phyloP scores from a whole-genome alignment of 2,797 vertebrate genomes.

The Threskiornis aethiopicus region DNA sequence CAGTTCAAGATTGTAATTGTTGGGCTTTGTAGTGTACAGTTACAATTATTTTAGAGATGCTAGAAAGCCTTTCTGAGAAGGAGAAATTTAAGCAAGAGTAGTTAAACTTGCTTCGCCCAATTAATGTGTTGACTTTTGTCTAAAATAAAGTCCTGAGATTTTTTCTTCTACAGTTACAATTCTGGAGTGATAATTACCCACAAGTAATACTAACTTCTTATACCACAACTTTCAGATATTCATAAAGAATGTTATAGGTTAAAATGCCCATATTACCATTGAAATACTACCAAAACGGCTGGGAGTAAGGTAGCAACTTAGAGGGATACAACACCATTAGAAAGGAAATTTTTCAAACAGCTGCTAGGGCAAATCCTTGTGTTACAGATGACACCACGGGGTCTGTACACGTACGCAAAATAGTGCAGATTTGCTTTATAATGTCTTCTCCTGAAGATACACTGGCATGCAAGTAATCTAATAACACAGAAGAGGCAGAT shows the following conservation, averaged over 20 bases:
- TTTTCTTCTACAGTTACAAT: neutral
- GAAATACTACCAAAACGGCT: neutral
- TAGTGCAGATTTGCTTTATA: neutral
- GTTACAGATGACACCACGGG: neutral
- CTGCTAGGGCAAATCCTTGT: neutral
- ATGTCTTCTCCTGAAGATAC: neutral
- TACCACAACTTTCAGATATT: neutral
- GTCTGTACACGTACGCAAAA: neutral
- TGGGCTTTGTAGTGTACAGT: neutral
- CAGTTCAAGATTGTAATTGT: neutral
- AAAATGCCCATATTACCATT: neutral
- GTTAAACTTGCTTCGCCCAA: neutral
- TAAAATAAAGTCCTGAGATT: neutral
- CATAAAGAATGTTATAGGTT: neutral
- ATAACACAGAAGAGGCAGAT: neutral
- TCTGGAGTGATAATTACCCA: neutral
- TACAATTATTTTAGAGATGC: neutral
- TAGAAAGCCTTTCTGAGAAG: neutral
- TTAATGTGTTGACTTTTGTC: neutral
- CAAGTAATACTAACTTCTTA: neutral
- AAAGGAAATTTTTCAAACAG: neutral
- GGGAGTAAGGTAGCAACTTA: neutral
- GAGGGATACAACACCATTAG: neutral
- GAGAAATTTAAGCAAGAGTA: neutral
- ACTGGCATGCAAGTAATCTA: neutral